Evolutionary conservation across 2,113 vertebrate genomes (phyloP).

Genomic region (Pitta sordida): DNA sequence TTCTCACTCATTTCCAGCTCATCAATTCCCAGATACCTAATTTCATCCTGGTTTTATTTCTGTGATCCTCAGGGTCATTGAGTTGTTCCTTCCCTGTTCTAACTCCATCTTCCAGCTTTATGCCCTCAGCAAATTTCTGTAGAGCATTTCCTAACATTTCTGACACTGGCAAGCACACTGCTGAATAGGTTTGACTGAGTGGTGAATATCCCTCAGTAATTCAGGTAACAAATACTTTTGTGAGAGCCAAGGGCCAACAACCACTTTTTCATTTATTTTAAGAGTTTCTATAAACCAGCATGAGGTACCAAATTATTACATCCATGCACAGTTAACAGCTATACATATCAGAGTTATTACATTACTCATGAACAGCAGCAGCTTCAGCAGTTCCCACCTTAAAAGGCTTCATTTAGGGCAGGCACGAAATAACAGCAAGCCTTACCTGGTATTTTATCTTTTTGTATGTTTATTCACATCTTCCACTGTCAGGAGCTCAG

Average conservation of each 20-base stretch:
- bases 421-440: not conserved
- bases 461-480: not conserved
- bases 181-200: not conserved
- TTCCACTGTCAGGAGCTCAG: not conserved
- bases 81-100: not conserved
- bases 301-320: not conserved
- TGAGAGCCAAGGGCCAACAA: not conserved
- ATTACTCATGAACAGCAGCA: not conserved
- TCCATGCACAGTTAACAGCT: not conserved
- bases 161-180: not conserved
- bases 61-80: not conserved
- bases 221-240: not conserved
- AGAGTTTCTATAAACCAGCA: not conserved
- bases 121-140: not conserved
- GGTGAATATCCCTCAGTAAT: not conserved
- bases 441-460: not conserved
- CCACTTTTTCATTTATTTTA: not conserved
- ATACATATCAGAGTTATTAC: accelerated
- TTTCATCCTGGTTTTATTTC: not conserved
- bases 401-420: not conserved
- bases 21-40: not conserved
- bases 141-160: not conserved
- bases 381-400: not conserved
- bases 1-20: not conserved
- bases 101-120: not conserved